Percentiles rank a stretch among this genome's conserved stretches.
phyloP scores from a whole-genome alignment of 2,888 invertebrate species.

The Heteropelma amictum region DNA sequence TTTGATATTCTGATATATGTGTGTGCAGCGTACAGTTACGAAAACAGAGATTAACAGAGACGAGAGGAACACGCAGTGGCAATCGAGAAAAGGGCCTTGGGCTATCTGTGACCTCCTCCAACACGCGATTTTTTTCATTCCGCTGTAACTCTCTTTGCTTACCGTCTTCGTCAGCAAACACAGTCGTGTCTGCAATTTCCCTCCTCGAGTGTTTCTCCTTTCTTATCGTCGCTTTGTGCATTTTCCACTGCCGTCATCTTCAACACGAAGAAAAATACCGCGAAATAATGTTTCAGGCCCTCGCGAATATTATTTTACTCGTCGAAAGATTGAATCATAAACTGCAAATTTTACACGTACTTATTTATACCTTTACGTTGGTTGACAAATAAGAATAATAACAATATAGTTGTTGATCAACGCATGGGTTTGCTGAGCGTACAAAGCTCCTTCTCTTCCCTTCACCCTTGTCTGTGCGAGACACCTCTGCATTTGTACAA shows the following conservation, averaged over 20 bases:
- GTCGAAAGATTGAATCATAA: too few relatives aligned
- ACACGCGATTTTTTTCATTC: constrained; percentile 48
- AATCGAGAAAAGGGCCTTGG: constrained; percentile 52
- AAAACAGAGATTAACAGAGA: neutral
- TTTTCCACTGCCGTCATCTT: constrained; percentile 31
- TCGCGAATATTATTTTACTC: too few relatives aligned
- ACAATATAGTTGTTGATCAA: neutral
- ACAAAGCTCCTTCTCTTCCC: too few relatives aligned
- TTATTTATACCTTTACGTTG: too few relatives aligned
- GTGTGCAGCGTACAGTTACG: too few relatives aligned
- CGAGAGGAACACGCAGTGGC: constrained; percentile 14
- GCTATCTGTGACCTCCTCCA: constrained; percentile 52
- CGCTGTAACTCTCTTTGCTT: constrained; percentile 12
- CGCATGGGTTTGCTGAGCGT: constrained; percentile 9
- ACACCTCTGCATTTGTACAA: constrained; percentile 9
- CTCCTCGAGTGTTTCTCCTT: constrained; percentile 15
- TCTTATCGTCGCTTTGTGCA: constrained; percentile 6
- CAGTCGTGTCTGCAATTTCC: constrained; percentile 25
- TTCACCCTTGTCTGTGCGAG: neutral
- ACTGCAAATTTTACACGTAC: too few relatives aligned
- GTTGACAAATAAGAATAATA: too few relatives aligned
- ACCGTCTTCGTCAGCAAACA: constrained; percentile 41
- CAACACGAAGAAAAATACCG: constrained; percentile 22
- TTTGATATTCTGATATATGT: too few relatives aligned
- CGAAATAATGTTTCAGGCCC: constrained; percentile 14